A percentile compares a stretch with the other conserved stretches of the same genome.
phyloP scores from a whole-genome alignment of 2,888 invertebrate genomes.

The Calameuta filiformis region DNA sequence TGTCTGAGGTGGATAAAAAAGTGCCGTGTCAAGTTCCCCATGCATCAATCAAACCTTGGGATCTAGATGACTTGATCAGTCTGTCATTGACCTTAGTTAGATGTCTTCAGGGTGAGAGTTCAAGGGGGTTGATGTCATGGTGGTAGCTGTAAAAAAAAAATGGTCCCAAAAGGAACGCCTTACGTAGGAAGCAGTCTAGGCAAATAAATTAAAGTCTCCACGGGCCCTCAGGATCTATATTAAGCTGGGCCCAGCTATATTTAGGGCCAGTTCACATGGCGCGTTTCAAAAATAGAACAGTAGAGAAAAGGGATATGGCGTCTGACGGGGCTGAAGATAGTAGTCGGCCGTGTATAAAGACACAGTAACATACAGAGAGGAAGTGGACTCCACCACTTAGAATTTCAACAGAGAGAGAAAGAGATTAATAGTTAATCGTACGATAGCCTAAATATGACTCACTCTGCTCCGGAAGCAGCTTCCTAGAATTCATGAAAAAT shows the following conservation, averaged over 20 bases:
- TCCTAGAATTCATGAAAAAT: neutral
- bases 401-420: neutral
- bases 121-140: neutral
- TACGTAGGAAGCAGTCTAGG: neutral
- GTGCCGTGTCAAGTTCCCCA: neutral
- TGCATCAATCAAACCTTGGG: neutral
- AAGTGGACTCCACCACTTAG: neutral
- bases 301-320: conserved; percentile 16
- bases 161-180: neutral
- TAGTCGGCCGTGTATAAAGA: neutral
- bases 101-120: neutral
- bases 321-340: conserved; percentile 6
- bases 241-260: conserved; percentile 24
- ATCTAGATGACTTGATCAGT: neutral
- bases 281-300: conserved; percentile 17
- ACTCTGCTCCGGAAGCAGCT: neutral
- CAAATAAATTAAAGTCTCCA: conserved; percentile 13
- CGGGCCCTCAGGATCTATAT: conserved; percentile 19
- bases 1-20: neutral
- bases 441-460: neutral
- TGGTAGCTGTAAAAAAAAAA: neutral
- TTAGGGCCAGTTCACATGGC: conserved; percentile 25
- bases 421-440: neutral
- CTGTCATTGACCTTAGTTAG: neutral
- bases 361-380: neutral